Percentiles rank a stretch among this genome's conserved stretches.
These are phyloP conservation scores for Melanotaenia duboulayi DNA, from an alignment of 2,113 vertebrate species.

Conservation along the genomic window DNA sequence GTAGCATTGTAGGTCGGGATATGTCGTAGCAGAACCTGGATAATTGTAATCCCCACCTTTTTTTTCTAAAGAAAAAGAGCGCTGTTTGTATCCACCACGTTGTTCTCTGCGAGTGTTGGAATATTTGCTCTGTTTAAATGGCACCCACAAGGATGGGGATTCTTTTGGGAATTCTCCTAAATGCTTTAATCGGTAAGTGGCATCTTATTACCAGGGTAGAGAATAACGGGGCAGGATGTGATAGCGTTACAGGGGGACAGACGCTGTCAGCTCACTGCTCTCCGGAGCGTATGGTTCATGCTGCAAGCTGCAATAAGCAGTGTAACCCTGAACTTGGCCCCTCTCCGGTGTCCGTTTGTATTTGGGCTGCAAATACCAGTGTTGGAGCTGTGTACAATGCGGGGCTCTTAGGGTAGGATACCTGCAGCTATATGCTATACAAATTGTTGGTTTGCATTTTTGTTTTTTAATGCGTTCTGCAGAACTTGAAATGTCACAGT, in stretches of 20 bases:
- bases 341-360: slow-evolving; percentile 28
- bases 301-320: slow-evolving; percentile 16
- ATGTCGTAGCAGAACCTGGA: slow-evolving; percentile 66
- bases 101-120: slow-evolving; percentile 65
- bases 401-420: background rate
- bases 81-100: slow-evolving; percentile 48
- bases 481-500: background rate
- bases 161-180: slow-evolving; percentile 78
- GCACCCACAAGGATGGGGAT: slow-evolving; percentile 71
- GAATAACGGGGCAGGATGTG: background rate
- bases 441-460: slow-evolving; percentile 7
- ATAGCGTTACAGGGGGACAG: background rate
- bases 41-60: slow-evolving; percentile 2
- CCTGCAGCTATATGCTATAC: background rate
- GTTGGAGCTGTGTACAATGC: slow-evolving; percentile 5
- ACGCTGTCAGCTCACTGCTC: slow-evolving; percentile 15
- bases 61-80: background rate
- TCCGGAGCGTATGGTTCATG: slow-evolving; percentile 18
- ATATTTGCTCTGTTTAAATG: slow-evolving; percentile 79
- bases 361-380: slow-evolving; percentile 14
- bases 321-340: slow-evolving; percentile 67
- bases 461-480: background rate
- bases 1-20: slow-evolving; percentile 70
- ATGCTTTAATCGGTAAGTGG: slow-evolving; percentile 81
- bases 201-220: background rate